A percentile compares a stretch with the other conserved stretches of the same genome.
phyloP scores from a whole-genome alignment of 2,113 vertebrate species.

The Nerophis lumbriciformis region DNA sequence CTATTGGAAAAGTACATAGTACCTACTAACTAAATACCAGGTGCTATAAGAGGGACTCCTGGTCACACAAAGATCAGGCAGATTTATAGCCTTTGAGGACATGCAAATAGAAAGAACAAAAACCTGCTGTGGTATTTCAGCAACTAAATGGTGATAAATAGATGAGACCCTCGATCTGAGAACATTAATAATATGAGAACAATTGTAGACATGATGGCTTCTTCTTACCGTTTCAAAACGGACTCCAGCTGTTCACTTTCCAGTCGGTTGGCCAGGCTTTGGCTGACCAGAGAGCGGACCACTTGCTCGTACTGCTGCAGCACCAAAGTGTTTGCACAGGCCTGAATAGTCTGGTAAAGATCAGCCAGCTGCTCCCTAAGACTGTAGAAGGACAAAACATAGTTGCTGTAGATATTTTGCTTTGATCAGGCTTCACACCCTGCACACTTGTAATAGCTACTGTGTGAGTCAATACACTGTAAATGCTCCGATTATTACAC shows the following conservation, averaged over 20 bases:
- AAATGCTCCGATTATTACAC: no score
- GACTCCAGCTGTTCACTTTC: slow-evolving; percentile 68
- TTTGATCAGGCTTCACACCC: neutral
- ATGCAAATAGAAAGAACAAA: no score
- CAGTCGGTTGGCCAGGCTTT: slow-evolving; percentile 57
- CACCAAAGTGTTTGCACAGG: slow-evolving; percentile 48
- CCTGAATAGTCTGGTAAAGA: slow-evolving; percentile 64
- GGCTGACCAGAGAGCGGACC: slow-evolving; percentile 54
- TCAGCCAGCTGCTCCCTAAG: slow-evolving; percentile 62
- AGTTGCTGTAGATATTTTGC: neutral
- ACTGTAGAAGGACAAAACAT: slow-evolving; percentile 35
- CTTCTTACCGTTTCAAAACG: slow-evolving; percentile 63
- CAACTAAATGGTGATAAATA: no score
- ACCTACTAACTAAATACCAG: no score
- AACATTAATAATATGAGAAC: no score
- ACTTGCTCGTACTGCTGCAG: slow-evolving; percentile 69
- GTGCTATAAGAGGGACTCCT: no score
- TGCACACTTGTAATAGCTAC: neutral
- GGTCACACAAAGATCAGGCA: no score
- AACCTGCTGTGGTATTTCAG: no score
- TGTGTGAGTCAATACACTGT: no score
- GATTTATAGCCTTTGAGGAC: no score
- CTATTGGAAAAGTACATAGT: no score
- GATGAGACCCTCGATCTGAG: no score
- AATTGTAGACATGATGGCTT: neutral